Percentiles rank a stretch among this genome's conserved stretches.
These are phyloP conservation scores for Drosophila percnosoma DNA, from an alignment of 2,888 invertebrate species.

Conservation along the genomic window DNA sequence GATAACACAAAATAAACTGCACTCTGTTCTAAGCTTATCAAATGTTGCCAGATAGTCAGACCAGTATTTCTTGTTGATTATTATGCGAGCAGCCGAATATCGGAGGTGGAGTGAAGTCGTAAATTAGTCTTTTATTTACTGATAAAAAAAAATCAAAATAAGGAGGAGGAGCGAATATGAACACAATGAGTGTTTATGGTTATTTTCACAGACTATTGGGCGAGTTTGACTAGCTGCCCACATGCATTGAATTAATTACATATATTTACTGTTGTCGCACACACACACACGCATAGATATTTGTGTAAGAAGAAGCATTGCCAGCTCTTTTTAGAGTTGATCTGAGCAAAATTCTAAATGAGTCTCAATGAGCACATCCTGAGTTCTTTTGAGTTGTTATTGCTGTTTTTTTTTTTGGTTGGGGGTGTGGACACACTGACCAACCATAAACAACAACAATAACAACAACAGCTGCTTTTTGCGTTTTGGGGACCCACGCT, in stretches of 20 bases:
- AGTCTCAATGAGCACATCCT: constrained; percentile 62
- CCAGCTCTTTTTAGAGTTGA: constrained; percentile 16
- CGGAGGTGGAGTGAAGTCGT: constrained; percentile 25
- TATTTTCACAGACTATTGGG: constrained; percentile 14
- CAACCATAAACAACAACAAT: constrained; percentile 14
- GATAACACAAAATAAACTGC: constrained; percentile 30
- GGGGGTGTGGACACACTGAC: constrained; percentile 26
- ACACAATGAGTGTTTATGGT: constrained; percentile 14
- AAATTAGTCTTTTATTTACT: constrained; percentile 41
- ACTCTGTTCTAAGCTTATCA: constrained; percentile 35
- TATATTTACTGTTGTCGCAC: not conserved
- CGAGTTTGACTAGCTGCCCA: not conserved
- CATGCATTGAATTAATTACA: constrained; percentile 10
- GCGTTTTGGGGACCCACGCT: constrained; percentile 35
- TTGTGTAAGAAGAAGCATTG: not conserved
- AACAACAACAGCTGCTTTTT: constrained; percentile 11
- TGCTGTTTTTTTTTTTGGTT: not conserved
- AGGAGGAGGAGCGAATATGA: constrained; percentile 4
- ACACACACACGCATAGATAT: not conserved
- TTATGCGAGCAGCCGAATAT: constrained; percentile 26
- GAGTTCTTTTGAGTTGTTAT: constrained; percentile 28
- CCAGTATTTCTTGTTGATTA: constrained; percentile 24
- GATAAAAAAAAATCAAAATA: constrained; percentile 29
- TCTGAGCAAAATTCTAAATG: constrained; percentile 31
- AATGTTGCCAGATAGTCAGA: constrained; percentile 7